These are phyloP conservation scores for Casuarius casuarius DNA, from an alignment of 2,113 vertebrate genomes.

Conservation along the genomic window DNA sequence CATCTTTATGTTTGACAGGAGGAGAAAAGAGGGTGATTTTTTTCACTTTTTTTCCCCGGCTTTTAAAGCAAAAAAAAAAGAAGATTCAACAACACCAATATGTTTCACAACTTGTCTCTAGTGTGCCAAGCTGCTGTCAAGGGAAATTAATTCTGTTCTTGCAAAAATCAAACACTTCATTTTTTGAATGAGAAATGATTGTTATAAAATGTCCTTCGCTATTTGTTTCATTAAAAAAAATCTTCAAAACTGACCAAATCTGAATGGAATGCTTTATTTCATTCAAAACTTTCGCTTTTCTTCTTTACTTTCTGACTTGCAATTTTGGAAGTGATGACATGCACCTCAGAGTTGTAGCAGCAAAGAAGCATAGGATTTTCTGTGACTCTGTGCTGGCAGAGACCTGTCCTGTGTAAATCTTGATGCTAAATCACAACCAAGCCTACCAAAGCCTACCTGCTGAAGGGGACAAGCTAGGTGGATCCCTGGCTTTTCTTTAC, in stretches of 20 bases:
- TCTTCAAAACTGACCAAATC: not conserved
- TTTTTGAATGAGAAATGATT: constrained; percentile 1
- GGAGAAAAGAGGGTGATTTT: not conserved
- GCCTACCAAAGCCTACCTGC: not conserved
- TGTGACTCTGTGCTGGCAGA: not conserved
- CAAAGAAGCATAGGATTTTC: not conserved
- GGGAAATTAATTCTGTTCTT: not conserved
- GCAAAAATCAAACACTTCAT: not conserved
- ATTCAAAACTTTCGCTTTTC: not conserved
- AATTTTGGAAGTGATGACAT: constrained; percentile 19
- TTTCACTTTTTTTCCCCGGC: not conserved
- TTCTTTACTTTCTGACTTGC: not conserved
- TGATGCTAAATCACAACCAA: not conserved
- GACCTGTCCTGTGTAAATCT: not conserved
- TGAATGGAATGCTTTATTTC: constrained; percentile 28
- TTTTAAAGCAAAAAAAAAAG: not conserved
- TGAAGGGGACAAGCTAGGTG: not conserved
- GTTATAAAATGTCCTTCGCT: not conserved
- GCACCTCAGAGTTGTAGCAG: not conserved
- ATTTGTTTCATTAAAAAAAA: not conserved
- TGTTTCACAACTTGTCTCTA: not conserved
- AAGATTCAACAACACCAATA: not conserved
- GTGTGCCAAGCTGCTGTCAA: not conserved
- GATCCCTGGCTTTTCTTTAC: not conserved
- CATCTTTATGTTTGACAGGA: not conserved